These are phyloP conservation scores for Bombus superbus DNA, from an alignment of 1,140 invertebrate species.

Conservation along the genomic window DNA sequence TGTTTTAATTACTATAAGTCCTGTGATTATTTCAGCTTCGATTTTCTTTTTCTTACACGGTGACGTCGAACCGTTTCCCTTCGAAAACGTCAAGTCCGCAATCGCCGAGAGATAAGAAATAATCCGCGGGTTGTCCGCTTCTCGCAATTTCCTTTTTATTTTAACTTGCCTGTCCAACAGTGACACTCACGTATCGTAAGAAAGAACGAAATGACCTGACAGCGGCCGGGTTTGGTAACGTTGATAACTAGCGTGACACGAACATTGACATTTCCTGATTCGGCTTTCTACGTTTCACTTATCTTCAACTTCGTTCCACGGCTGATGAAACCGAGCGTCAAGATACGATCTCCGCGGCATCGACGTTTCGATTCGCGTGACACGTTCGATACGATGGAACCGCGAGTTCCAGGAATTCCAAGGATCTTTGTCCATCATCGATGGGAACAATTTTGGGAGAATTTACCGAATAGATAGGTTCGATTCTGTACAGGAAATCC, in stretches of 20 bases:
- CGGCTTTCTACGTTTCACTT: slow-evolving; percentile 23
- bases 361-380: background rate
- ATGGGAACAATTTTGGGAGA: background rate
- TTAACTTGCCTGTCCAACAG: background rate
- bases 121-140: slow-evolving; percentile 5
- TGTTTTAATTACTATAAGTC: background rate
- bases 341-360: background rate
- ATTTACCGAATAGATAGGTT: background rate
- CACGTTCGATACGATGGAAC: background rate
- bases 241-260: slow-evolving; percentile 24
- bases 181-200: slow-evolving; percentile 29
- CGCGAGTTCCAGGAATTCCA: background rate
- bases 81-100: background rate
- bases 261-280: slow-evolving; percentile 34
- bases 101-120: slow-evolving; percentile 17
- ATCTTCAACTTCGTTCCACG: slow-evolving; percentile 1
- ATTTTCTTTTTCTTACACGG: background rate
- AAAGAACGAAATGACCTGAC: slow-evolving; percentile 24
- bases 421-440: background rate
- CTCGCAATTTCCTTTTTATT: slow-evolving; percentile 9
- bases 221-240: background rate
- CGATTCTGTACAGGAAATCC: background rate
- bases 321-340: background rate
- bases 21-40: background rate
- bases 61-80: background rate